Conservation (phyloP, 2,797 vertebrate genomes). For the Semaprochilodus insignis region DNA sequence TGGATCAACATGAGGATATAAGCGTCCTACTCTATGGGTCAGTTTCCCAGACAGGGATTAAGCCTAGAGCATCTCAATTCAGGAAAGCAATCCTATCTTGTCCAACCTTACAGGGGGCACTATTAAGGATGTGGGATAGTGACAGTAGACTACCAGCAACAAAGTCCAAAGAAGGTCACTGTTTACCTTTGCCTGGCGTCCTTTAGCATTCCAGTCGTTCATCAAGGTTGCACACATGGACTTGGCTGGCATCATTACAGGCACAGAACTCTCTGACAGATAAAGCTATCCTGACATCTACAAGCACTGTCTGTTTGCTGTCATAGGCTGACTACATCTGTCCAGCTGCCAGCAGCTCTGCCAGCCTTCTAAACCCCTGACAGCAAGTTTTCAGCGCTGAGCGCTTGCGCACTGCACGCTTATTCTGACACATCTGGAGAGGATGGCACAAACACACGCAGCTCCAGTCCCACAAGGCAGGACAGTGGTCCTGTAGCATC, state of each 20-base stretch:
- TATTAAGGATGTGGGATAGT: too few species aligned
- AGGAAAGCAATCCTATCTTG: too few species aligned
- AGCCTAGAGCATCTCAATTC: too few species aligned
- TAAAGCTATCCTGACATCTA: background rate
- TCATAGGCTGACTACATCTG: background rate
- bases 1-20: background rate
- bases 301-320: background rate
- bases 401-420: slow-evolving; percentile 72
- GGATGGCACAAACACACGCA: slow-evolving; percentile 60
- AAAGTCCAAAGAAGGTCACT: too few species aligned
- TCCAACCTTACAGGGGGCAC: too few species aligned
- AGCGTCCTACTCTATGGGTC: background rate
- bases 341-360: background rate
- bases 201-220: background rate
- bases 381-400: slow-evolving; percentile 64
- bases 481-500: slow-evolving; percentile 46
- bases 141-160: too few species aligned
- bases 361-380: slow-evolving; percentile 42
- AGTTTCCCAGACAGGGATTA: too few species aligned
- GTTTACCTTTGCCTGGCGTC: background rate
- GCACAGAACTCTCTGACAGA: background rate
- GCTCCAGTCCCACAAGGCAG: slow-evolving; percentile 46
- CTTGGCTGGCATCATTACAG: background rate
- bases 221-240: background rate
- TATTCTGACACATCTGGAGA: slow-evolving; percentile 62